phyloP scores from a whole-genome alignment of 1,140 invertebrate genomes.

The Magallana ariakensis region DNA sequence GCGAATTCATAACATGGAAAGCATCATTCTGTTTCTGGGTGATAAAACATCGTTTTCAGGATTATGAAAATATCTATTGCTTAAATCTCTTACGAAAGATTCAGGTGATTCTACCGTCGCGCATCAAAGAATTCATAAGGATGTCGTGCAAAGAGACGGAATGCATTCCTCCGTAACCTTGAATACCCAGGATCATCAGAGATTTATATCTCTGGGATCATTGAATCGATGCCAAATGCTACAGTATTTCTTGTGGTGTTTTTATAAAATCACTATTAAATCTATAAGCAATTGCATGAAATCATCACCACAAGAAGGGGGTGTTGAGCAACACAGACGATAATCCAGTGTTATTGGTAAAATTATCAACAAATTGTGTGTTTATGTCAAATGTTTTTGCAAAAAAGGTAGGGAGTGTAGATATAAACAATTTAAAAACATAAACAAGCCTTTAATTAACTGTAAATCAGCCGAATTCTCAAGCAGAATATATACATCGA shows the following conservation, averaged over 20 bases:
- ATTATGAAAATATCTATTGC: not conserved
- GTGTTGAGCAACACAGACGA: no score
- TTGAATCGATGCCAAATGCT: not conserved
- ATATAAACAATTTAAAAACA: no score
- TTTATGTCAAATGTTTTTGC: no score
- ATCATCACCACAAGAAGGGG: constrained; percentile 7
- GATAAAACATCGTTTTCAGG: not conserved
- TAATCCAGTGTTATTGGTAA: no score
- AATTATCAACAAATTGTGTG: no score
- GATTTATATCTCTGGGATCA: no score
- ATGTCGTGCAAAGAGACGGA: constrained; percentile 8
- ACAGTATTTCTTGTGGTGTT: not conserved
- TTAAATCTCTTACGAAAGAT: not conserved
- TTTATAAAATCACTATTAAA: not conserved
- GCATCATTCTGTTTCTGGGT: not conserved
- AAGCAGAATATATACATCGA: no score
- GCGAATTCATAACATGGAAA: not conserved
- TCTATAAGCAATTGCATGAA: not conserved
- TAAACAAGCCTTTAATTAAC: no score
- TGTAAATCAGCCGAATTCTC: no score
- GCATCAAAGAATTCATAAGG: not conserved
- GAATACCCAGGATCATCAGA: not conserved
- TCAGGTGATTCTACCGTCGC: not conserved
- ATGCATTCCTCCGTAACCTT: not conserved
- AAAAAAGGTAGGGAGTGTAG: no score